Percentiles rank a stretch among this genome's conserved stretches.
Conservation (phyloP, 2,113 vertebrate species). For the Calyptomena viridis region DNA sequence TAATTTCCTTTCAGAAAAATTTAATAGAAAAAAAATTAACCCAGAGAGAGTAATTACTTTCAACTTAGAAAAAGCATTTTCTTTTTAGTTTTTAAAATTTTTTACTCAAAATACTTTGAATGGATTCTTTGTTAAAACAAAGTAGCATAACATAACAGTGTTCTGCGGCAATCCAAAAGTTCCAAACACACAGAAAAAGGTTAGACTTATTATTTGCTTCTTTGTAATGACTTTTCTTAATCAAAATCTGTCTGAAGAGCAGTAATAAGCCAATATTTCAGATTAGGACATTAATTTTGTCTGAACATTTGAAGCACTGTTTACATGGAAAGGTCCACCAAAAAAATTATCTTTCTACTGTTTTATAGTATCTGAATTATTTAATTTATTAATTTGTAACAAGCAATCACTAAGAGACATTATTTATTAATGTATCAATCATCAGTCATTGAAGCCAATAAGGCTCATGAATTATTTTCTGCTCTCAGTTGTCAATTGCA, state of each 20-base stretch:
- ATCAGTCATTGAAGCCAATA: not conserved
- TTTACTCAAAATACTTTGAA: not conserved
- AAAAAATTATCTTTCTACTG: not conserved
- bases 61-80: not conserved
- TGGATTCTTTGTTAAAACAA: not conserved
- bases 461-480: not conserved
- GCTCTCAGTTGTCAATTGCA: not conserved
- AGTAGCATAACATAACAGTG: not conserved
- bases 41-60: not conserved
- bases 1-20: not conserved
- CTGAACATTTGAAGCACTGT: not conserved
- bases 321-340: too few species aligned
- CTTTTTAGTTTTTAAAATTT: not conserved
- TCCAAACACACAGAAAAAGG: not conserved
- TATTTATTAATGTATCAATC: not conserved
- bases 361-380: not conserved
- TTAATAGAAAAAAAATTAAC: not conserved
- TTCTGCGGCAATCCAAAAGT: not conserved
- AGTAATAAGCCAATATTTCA: not conserved
- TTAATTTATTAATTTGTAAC: not conserved
- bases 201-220: not conserved
- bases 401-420: not conserved
- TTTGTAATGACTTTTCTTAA: not conserved
- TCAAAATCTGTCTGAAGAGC: not conserved
- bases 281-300: not conserved